Evolutionary conservation across 92 coral and sea anemone species (phyloP).

Genomic region (Paramuricea clavata): DNA sequence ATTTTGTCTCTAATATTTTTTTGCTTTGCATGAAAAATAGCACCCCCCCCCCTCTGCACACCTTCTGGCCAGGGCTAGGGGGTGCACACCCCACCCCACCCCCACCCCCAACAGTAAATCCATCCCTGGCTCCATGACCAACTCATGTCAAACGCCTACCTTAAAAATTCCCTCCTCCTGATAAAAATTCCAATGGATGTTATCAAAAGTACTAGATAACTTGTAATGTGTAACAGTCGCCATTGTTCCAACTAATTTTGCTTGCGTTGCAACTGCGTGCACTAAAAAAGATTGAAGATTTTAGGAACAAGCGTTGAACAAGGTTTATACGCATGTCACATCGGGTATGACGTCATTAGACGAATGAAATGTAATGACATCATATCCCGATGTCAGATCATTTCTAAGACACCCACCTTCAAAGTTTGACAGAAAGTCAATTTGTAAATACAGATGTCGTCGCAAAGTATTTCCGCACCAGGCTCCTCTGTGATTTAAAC

Average conservation of each 20-base stretch:
- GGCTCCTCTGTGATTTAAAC: neutral
- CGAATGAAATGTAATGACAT: too few relatives aligned
- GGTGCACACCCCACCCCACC: too few relatives aligned
- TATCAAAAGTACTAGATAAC: neutral
- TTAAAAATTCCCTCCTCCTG: neutral
- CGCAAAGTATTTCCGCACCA: neutral
- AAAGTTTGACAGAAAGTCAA: neutral
- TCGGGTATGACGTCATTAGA: too few relatives aligned
- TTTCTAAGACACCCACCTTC: neutral
- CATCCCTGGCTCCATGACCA: too few relatives aligned
- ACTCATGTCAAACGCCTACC: neutral
- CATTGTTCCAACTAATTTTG: neutral
- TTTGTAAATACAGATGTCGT: neutral
- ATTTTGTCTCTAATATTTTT: too few relatives aligned
- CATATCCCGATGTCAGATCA: too few relatives aligned
- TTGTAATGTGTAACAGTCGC: neutral
- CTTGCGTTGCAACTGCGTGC: neutral
- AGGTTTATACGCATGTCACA: neutral
- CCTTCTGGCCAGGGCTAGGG: too few relatives aligned
- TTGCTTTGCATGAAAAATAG: too few relatives aligned
- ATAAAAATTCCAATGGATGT: neutral
- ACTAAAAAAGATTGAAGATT: neutral
- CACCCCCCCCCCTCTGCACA: too few relatives aligned
- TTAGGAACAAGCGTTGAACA: neutral
- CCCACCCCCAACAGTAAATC: too few relatives aligned